These are phyloP conservation scores for Proteles cristata DNA, from an alignment of 2,113 vertebrate genomes.

Conservation along the genomic window DNA sequence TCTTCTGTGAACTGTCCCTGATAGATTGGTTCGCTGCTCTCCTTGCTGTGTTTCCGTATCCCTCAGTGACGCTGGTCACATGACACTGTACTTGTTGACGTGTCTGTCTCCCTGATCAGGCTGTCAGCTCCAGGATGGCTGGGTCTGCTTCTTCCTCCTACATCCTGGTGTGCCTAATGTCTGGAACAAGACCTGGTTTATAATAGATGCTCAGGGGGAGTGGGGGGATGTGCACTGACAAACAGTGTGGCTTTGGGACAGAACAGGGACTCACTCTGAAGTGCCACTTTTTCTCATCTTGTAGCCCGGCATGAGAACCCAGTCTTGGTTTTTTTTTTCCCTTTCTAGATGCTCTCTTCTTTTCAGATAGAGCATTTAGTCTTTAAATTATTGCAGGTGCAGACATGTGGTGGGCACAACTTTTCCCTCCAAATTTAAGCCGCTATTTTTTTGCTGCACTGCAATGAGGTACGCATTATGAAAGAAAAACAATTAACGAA, in stretches of 20 bases:
- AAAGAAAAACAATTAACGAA: constrained; percentile 31
- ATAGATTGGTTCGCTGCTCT: neutral
- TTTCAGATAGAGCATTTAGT: neutral
- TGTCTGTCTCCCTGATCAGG: neutral
- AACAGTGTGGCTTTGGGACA: neutral
- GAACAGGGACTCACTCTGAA: neutral
- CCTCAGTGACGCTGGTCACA: neutral
- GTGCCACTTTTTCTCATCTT: neutral
- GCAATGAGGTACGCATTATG: neutral
- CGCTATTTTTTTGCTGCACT: neutral
- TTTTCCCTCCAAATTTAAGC: neutral
- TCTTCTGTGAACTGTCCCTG: neutral
- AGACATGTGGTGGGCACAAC: neutral
- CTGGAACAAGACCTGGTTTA: neutral
- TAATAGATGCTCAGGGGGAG: neutral
- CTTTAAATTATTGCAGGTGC: neutral
- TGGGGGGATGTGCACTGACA: neutral
- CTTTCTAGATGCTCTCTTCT: neutral
- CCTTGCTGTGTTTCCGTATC: neutral
- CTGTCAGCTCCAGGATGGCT: neutral
- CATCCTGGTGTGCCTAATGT: neutral
- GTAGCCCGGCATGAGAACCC: neutral
- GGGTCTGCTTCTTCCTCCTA: neutral
- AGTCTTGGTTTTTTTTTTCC: neutral
- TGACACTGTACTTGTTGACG: neutral